Percentiles rank a stretch among this genome's conserved stretches.
These are phyloP conservation scores for Eupristina koningsbergeri DNA, from an alignment of 1,140 invertebrate genomes.

Conservation along the genomic window DNA sequence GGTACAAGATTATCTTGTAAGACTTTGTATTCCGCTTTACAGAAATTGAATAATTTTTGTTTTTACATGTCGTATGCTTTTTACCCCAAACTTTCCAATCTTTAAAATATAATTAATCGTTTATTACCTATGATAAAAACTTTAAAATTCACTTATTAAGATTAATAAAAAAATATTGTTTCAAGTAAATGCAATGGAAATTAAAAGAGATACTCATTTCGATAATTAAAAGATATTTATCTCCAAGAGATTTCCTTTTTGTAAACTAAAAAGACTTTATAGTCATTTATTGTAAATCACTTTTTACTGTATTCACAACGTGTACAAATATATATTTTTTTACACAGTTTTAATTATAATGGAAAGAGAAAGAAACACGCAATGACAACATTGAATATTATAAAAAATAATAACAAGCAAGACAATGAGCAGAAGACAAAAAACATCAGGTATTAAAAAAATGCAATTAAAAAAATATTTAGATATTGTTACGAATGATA, in stretches of 20 bases:
- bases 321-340: background rate
- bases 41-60: background rate
- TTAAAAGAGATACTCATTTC: no score
- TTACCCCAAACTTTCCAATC: background rate
- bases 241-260: no score
- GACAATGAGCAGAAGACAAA: constrained; percentile 18
- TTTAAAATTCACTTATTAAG: no score
- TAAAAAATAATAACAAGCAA: constrained; percentile 4
- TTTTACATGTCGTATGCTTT: background rate
- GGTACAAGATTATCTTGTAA: no score
- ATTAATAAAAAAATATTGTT: no score
- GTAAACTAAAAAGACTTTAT: no score
- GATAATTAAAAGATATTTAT: no score
- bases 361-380: constrained; percentile 34
- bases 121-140: no score
- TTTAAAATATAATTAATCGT: background rate
- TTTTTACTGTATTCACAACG: no score
- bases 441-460: constrained; percentile 21
- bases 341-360: background rate
- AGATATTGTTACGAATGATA: constrained; percentile 12
- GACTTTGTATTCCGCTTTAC: no score
- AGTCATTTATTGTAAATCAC: no score
- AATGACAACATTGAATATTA: background rate
- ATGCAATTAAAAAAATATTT: constrained; percentile 18
- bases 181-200: no score